Evolutionary conservation across 2,113 vertebrate species (phyloP), one percentile per base, ranked within the genome.

Genomic region (Pycnonotus jocosus): DNA sequence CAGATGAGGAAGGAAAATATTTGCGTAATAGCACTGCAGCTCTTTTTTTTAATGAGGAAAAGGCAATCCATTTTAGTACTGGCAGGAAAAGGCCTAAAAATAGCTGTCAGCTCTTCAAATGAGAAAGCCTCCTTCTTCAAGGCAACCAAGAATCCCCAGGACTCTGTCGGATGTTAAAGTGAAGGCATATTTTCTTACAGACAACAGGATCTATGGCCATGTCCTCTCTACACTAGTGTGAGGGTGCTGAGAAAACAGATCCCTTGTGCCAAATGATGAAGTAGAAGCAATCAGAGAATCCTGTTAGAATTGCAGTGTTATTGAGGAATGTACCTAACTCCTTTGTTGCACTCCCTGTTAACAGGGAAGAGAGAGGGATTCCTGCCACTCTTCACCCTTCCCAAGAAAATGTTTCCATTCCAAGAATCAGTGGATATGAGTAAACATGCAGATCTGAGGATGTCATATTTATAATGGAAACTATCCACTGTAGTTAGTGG

Each of bases 291-390:
- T 9, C 20, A 37, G 24, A 64, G 20, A 80, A 90, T 37, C 50
- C 12, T 17, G 16, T 17, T 23, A 70, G 16, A 90, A 91, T 79
- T 44, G 23, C 23, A 54, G 14, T 16, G 11, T 13, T 48, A 66
- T 3, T 33, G n/a, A 58, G 35, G 8, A 13, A 73, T 50, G 40
- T 65, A 72, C 3, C 0, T 2, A 37, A 73, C 5, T 31, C 35
- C 33, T 70, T 13, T 61, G 31, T 20, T 76, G 11, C 27, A 23
- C 3, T 10, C 19, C 8, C 10, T 60, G 2, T 27, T 54, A 68
- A 45, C 13, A 82, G 33, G 12, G 12, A 48, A 40, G 27, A 66
- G 6, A 61, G 10, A 73, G 30, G 0, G 0, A 44, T 7, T 84
- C 31, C 48, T 60, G 38, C 15, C 33, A 45, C 12, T 6, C 35